phyloP scores from a whole-genome alignment of 1,140 invertebrate genomes.

The Ephestia elutella region DNA sequence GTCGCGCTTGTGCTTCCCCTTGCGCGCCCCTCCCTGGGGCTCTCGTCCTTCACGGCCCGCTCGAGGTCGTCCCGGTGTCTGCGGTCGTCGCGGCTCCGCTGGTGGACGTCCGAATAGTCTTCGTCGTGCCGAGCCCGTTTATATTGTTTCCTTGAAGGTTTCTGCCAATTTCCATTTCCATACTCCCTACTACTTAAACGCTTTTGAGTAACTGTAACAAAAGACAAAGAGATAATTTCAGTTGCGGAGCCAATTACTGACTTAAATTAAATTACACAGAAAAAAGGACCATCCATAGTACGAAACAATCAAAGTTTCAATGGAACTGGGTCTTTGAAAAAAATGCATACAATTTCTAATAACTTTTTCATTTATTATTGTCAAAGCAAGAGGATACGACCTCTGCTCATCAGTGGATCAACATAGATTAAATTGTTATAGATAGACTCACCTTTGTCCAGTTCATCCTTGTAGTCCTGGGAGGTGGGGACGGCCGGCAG shows the following conservation, averaged over 20 bases:
- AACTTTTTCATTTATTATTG: too few relatives aligned
- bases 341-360: too few relatives aligned
- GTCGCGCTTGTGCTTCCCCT: neutral
- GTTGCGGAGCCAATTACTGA: too few relatives aligned
- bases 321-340: too few relatives aligned
- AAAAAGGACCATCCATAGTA: neutral
- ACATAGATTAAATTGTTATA: too few relatives aligned
- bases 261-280: too few relatives aligned
- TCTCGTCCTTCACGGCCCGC: neutral
- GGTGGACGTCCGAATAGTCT: neutral
- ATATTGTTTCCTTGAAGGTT: slow-evolving; percentile 18
- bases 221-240: too few relatives aligned
- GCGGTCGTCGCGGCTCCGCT: neutral
- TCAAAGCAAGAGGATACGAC: too few relatives aligned
- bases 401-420: too few relatives aligned
- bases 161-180: slow-evolving; percentile 20
- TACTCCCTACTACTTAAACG: neutral
- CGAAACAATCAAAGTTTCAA: too few relatives aligned
- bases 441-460: slow-evolving; percentile 27
- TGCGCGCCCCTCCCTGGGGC: neutral
- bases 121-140: slow-evolving; percentile 1
- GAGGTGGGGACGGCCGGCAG: slow-evolving; percentile 35
- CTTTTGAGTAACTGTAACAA: neutral
- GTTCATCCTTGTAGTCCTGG: slow-evolving; percentile 49
- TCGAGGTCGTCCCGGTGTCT: neutral